phyloP scores from a whole-genome alignment of 2,888 invertebrate genomes.

The Diarsia mendica region DNA sequence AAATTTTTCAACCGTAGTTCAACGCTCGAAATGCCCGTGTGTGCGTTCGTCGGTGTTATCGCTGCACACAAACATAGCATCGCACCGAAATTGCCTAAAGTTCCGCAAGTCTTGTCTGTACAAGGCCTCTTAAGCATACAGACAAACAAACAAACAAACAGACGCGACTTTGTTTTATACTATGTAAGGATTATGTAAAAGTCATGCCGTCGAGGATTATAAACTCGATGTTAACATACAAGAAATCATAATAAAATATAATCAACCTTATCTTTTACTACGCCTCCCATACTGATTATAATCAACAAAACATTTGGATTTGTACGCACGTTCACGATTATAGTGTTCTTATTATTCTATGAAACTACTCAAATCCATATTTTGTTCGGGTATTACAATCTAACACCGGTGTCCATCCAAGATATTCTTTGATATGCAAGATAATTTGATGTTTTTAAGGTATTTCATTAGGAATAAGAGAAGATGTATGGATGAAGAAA shows the following conservation, averaged over 20 bases:
- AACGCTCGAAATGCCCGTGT: too few relatives aligned
- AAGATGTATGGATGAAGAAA: background rate
- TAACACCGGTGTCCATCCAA: background rate
- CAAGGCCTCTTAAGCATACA: too few relatives aligned
- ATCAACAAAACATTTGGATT: slow-evolving; percentile 24
- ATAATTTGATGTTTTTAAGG: background rate
- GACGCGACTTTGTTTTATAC: too few relatives aligned
- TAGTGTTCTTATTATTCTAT: background rate
- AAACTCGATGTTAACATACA: slow-evolving; percentile 16
- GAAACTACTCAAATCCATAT: background rate
- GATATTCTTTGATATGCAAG: background rate
- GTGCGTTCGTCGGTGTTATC: too few relatives aligned
- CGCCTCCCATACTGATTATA: slow-evolving; percentile 13
- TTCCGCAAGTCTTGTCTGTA: too few relatives aligned
- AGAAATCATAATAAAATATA: slow-evolving; percentile 1
- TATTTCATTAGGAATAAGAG: background rate
- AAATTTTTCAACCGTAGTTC: too few relatives aligned
- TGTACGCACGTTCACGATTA: background rate
- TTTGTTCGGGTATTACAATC: background rate
- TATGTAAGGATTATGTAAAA: slow-evolving; percentile 24
- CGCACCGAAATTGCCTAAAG: too few relatives aligned
- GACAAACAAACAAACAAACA: too few relatives aligned
- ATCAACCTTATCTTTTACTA: slow-evolving; percentile 31
- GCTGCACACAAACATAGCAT: too few relatives aligned
- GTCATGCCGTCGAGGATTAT: slow-evolving; percentile 28